Base-by-base conservation (phyloP, 2,113 vertebrate genomes). In the Pelecanus crispus region DNA sequence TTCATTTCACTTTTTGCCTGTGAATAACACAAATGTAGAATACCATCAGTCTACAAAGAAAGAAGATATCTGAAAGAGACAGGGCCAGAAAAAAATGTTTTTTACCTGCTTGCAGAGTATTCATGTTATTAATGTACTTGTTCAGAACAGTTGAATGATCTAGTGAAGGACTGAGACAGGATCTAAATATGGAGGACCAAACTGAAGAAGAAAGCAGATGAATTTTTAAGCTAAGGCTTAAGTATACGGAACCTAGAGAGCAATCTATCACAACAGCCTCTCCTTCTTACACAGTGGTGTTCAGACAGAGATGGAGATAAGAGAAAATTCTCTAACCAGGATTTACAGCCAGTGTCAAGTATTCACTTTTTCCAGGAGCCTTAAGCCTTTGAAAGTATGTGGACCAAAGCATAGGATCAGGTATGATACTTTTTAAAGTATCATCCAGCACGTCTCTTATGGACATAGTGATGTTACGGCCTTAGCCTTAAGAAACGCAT, bases 401-500 rank as follows among this genome's bases (percentile, higher is more conserved):
- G 45, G 13, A 15, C 5, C 31, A 78, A 70, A 81, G 11, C 18
- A 31, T 18, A 17, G 26, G 36, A 56, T 7, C 17, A 61, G 22
- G 13, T 47, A 61, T n/a, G 28, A 42, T 17, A 47, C 36, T 59
- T 59, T 66, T 31, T 42, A 42, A 58, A 40, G 66, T 47, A 58
- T 8, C 17, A 49, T 36, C 24, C 47, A 77, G 13, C 50, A 42
- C 3, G 42, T 86, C 21, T n/a, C 5, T 45, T 56, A 53, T 7
- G 45, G 17, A 20, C n/a, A n/a, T 11, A 68, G 4, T 53, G 52
- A 61, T 59, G 17, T 36, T 66, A 58, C 11, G 6, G 22, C 75
- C 0, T 68, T 44, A 47, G 7, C 13, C 14, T 55, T 53, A 42
- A 34, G 58, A 58, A 53, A 62, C 63, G 0, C 1, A 8, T 2